Evolutionary conservation across 2,888 invertebrate genomes (phyloP), one percentile per base, ranked within the genome.

Genomic region (Ceraclea dissimilis): DNA sequence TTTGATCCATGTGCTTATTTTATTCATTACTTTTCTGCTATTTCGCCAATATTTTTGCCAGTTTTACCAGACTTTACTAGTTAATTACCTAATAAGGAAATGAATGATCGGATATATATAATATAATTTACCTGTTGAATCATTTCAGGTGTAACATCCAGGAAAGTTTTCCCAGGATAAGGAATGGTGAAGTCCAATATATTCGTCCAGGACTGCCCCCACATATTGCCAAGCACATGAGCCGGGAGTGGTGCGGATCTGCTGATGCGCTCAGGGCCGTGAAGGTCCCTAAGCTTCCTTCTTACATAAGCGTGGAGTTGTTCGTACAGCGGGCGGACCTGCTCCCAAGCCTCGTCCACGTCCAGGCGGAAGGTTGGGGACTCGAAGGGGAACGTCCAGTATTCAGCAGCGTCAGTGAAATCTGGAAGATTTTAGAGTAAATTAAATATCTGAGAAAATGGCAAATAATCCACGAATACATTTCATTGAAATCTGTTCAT

Each of bases 311-410:
- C 89, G 67, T 95, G 95, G 1, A 96, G 75, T 22, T 90, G 81
- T 62, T 90, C 87, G 68, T 95, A 95, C 0, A 96, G 75, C 0
- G 94, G 94, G 52, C 85, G 84, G 22, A 96, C 81, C 72, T 86
- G 85, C 67, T 87, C 84, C 90, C 91, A 93, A 46, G 88, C 85
- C 60, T 85, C 84, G 54, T 90, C 90, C 19, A 94, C 73, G 64
- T 93, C 91, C 58, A 85, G 76, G 52, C 85, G 81, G 67, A 95
- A 84, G 57, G 85, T 83, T 0, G 79, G 75, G 0, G 87, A 84
- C 66, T 93, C 92, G 67, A 92, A 96, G 0, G 87, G 86, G 66
- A 88, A 86, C 74, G 88, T 86, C 93, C 95, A 94, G 67, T 90
- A 90, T 26, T 89, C 90, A 0, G 92, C 88, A 1, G 88, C 89